Evolutionary conservation across 2,797 vertebrate species (phyloP).

Genomic region (Syngnathus acus): DNA sequence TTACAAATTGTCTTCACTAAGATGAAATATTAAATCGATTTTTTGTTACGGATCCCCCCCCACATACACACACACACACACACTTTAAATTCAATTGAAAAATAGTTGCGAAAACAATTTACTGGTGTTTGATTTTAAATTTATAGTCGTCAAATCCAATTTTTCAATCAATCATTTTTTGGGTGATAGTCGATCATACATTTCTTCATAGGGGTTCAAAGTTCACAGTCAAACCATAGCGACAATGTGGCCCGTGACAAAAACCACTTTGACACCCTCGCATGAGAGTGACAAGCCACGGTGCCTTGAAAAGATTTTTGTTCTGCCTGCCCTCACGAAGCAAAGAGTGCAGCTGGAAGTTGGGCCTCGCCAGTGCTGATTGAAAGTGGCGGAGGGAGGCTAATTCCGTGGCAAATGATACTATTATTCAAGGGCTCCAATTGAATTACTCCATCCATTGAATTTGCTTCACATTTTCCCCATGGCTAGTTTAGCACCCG

Average conservation of each 20-base stretch:
- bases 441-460: conserved; percentile 66
- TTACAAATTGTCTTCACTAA: no score
- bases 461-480: conserved; percentile 62
- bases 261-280: not conserved
- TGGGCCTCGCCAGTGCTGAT: conserved; percentile 46
- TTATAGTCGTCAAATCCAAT: no score
- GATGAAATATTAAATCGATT: no score
- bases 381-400: conserved; percentile 58
- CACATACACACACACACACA: no score
- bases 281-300: not conserved
- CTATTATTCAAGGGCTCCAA: conserved; percentile 66
- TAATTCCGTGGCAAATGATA: conserved; percentile 66
- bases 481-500: conserved; percentile 59
- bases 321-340: not conserved
- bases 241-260: no score
- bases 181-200: no score
- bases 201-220: no score
- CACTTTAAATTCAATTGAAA: no score
- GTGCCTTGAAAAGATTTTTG: not conserved
- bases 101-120: no score
- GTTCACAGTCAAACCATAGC: not conserved
- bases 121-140: no score
- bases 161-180: no score
- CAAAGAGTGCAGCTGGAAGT: conserved; percentile 37
- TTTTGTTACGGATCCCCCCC: no score